phyloP scores from a whole-genome alignment of 2,113 vertebrate genomes.

The Hemiscyllium ocellatum region DNA sequence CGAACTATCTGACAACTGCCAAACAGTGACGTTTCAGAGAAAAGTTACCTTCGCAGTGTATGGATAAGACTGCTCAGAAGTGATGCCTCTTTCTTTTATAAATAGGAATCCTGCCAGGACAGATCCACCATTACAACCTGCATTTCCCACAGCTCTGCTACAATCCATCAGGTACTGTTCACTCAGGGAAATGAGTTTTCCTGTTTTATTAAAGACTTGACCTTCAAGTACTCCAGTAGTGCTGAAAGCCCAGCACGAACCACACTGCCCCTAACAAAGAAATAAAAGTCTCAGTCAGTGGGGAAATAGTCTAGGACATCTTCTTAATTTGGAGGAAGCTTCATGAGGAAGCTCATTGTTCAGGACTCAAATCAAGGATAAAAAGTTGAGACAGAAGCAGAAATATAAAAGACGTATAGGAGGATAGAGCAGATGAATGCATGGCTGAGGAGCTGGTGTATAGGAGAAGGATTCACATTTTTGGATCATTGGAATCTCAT shows the following conservation, averaged over 20 bases:
- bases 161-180: conserved; percentile 40
- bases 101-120: conserved; percentile 22
- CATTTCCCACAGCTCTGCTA: background rate
- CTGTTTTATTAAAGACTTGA: conserved; percentile 39
- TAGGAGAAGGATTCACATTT: too few relatives aligned
- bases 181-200: conserved; percentile 39
- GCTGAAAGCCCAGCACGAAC: conserved; percentile 22
- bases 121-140: conserved; percentile 39
- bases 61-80: conserved; percentile 36
- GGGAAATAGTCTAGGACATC: background rate
- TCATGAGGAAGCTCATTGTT: background rate
- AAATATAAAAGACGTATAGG: too few relatives aligned
- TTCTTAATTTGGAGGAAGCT: background rate
- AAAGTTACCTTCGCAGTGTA: conserved; percentile 37
- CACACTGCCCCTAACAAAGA: conserved; percentile 1
- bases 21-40: background rate
- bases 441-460: too few relatives aligned
- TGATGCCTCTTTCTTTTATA: conserved; percentile 37
- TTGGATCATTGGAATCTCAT: too few relatives aligned
- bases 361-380: background rate
- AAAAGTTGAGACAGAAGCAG: background rate
- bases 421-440: too few relatives aligned
- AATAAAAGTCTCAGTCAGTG: background rate
- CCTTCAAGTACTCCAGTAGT: conserved; percentile 38
- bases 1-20: background rate